phyloP scores from a whole-genome alignment of 2,797 vertebrate species.

The Anguilla marmorata region DNA sequence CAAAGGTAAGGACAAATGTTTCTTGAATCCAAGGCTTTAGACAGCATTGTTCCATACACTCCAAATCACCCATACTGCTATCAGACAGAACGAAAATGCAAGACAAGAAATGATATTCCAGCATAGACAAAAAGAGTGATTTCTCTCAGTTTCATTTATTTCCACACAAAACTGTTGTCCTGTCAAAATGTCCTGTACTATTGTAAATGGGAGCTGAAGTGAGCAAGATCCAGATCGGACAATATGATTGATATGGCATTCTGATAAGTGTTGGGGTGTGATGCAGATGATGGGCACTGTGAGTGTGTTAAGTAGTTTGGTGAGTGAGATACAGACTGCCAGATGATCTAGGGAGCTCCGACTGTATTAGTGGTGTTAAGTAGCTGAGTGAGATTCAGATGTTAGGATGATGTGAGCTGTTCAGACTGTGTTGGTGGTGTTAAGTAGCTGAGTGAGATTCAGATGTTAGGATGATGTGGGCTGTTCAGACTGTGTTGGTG shows the following conservation, averaged over 20 bases:
- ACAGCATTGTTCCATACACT: background rate
- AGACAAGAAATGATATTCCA: conserved; percentile 16
- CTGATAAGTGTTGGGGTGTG: background rate
- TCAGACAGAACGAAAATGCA: background rate
- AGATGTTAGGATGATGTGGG: background rate
- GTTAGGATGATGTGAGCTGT: background rate
- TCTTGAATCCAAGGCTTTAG: background rate
- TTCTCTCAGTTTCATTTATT: conserved; percentile 26
- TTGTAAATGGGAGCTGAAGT: background rate
- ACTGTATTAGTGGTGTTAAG: too few relatives aligned
- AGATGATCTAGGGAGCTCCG: too few relatives aligned
- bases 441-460: background rate
- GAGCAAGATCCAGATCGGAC: conserved; percentile 8
- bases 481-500: conserved; percentile 38
- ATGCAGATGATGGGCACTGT: background rate
- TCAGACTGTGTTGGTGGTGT: background rate
- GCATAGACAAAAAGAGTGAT: conserved; percentile 26
- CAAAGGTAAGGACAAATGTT: too few relatives aligned
- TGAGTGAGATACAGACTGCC: background rate
- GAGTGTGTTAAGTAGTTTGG: background rate
- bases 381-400: too few relatives aligned
- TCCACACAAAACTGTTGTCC: conserved; percentile 12
- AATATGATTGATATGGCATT: background rate
- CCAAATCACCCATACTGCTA: background rate
- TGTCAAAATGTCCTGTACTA: background rate